phyloP scores from a whole-genome alignment of 2,888 invertebrate species.

The Ophioninae sp. region DNA sequence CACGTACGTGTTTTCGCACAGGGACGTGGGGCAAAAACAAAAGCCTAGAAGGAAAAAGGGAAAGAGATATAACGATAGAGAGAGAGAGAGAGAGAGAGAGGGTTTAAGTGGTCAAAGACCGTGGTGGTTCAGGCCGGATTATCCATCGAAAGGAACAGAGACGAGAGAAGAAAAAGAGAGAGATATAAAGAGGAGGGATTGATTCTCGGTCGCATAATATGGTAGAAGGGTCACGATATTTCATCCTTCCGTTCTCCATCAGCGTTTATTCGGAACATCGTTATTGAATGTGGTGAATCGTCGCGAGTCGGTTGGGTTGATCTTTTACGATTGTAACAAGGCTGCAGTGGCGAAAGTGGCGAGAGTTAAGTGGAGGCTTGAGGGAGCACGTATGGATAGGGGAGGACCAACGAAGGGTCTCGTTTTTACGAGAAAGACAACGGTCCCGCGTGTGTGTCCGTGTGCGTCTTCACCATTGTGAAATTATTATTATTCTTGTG shows the following conservation, averaged over 20 bases:
- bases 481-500: slow-evolving; percentile 5
- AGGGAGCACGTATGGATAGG: not conserved
- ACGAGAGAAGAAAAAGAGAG: slow-evolving; percentile 3
- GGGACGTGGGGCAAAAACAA: slow-evolving; percentile 28
- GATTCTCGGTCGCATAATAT: slow-evolving; percentile 20
- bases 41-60: not conserved
- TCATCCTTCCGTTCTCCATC: slow-evolving; percentile 24
- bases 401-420: not conserved
- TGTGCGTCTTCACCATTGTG: not conserved
- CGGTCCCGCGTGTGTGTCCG: not conserved
- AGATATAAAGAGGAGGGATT: not conserved
- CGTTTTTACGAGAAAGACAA: slow-evolving; percentile 36
- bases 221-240: slow-evolving; percentile 12
- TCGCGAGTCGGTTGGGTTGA: not conserved
- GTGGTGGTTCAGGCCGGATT: slow-evolving; percentile 50
- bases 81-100: slow-evolving; percentile 28
- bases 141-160: slow-evolving; percentile 29
- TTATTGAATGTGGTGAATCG: slow-evolving; percentile 12
- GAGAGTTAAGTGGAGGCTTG: not conserved
- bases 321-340: slow-evolving; percentile 18
- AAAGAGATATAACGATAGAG: slow-evolving; percentile 3
- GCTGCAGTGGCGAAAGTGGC: not conserved
- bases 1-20: slow-evolving; percentile 43
- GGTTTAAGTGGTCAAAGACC: slow-evolving; percentile 57
- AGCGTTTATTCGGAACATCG: slow-evolving; percentile 13